Conservation (phyloP, 2,113 vertebrate species). For the Myiozetetes cayanensis region DNA sequence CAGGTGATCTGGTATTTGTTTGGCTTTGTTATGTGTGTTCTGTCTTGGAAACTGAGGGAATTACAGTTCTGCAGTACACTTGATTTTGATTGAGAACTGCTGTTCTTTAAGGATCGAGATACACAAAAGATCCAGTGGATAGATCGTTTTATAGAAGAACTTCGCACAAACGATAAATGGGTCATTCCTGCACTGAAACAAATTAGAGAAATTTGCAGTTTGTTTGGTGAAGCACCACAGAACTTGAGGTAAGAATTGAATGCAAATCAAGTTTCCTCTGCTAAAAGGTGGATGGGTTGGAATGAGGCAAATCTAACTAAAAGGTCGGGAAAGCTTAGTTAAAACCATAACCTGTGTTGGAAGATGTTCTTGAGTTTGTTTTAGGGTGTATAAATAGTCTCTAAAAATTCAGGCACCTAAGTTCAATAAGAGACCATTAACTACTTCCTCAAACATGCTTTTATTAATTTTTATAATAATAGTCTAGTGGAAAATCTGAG, state of each 20-base stretch:
- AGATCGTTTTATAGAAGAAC: conserved; percentile 98
- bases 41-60: not conserved
- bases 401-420: not conserved
- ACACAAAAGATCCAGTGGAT: conserved; percentile 99
- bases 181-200: conserved; percentile 98
- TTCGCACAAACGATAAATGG: conserved; percentile 99
- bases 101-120: conserved; percentile 89
- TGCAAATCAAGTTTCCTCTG: not conserved
- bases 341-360: not conserved
- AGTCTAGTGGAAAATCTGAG: not conserved
- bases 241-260: conserved; percentile 88
- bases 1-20: not conserved
- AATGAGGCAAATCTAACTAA: not conserved
- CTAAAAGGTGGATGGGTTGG: not conserved
- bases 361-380: not conserved
- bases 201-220: conserved; percentile 98
- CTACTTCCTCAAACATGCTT: not conserved
- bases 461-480: not conserved
- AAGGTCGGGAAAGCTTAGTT: not conserved
- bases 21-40: not conserved
- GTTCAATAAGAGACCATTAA: not conserved
- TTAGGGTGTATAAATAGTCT: not conserved
- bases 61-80: not conserved
- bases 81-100: conserved; percentile 22
- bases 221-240: conserved; percentile 98